Base-by-base conservation (phyloP, 2,888 invertebrate species). In the Hypsopygia costalis region DNA sequence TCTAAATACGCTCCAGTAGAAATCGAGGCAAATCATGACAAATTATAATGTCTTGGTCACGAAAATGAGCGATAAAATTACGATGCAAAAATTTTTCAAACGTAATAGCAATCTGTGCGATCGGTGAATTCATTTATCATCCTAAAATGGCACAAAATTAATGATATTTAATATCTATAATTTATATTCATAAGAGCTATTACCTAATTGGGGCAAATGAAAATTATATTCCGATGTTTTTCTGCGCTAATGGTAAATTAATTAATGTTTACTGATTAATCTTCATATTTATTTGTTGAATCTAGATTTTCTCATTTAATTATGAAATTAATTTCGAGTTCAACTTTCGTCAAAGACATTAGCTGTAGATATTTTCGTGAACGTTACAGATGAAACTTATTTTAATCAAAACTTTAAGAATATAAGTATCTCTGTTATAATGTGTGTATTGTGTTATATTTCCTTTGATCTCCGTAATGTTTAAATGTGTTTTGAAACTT, bases 1-100 rank as follows among this genome's bases (percentile, higher is more conserved):
- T 47, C 57, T 62, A 58, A 70, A 73, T 55, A 65, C 52, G 54
- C 49, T n/a, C 42, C 48, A 55, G 54, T 63, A 64, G 67, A 68
- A 69, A 69, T 61, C 51, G 48, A 52, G 53, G 46, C 52, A 74
- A 74, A 77, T 75, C 75, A 63, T 69, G 68, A 77, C 66, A 74
- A 68, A 75, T 72, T 67, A 68, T 69, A 62, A 60, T 65, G 54
- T 51, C 56, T 55, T 49, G 32, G 45, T 52, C 49, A 50, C 40
- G 48, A 52, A 48, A 51, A 51, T 39, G 47, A 28, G 41, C 30
- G 43, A n/a, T 35, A 28, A 32, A 49, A 46, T 46, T 49, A 42
- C 36, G 9, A 28, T 9, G 34, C 16, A 3, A 20, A 32, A 36
- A 35, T 43, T 41, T 43, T 41, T 41, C 33, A 40, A 40, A 40